Conservation (phyloP, 2,797 vertebrate genomes). For the Thaleichthys pacificus region DNA sequence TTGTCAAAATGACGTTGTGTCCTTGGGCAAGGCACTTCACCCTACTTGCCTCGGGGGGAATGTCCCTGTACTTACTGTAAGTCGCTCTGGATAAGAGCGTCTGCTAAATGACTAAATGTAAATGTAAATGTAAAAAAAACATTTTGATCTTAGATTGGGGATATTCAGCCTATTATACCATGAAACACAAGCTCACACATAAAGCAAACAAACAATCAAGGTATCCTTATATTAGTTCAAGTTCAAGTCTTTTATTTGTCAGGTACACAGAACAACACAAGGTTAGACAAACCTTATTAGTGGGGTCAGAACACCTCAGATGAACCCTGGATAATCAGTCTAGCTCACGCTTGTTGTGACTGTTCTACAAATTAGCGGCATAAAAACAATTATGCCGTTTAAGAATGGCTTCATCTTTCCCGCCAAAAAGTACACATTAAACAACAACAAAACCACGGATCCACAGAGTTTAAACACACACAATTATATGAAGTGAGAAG, state of each 20-base stretch:
- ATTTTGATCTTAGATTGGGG: too few species aligned
- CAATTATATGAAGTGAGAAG: neutral
- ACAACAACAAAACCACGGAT: neutral
- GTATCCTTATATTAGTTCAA: neutral
- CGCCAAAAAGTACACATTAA: neutral
- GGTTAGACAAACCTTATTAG: too few species aligned
- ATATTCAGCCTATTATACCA: too few species aligned
- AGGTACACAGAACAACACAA: too few species aligned
- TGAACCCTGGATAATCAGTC: slow-evolving; percentile 19
- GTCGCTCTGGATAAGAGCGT: too few species aligned
- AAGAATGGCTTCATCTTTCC: slow-evolving; percentile 27
- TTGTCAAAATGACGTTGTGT: too few species aligned
- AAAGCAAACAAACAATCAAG: slow-evolving; percentile 1
- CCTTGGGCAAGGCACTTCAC: too few species aligned
- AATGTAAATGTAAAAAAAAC: too few species aligned
- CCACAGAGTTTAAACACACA: neutral
- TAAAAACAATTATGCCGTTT: slow-evolving; percentile 19
- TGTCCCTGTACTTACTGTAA: too few species aligned
- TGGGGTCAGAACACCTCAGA: slow-evolving; percentile 13
- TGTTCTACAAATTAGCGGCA: slow-evolving; percentile 6
- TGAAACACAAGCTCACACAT: slow-evolving; percentile 3
- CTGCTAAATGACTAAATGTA: too few species aligned
- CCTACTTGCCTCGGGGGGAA: too few species aligned
- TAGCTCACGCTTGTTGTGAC: slow-evolving; percentile 27
- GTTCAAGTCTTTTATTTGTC: too few species aligned